Percentiles rank a stretch among this genome's conserved stretches.
Evolutionary conservation across 2,797 vertebrate species (phyloP).

Genomic region (Tangara arthus): DNA sequence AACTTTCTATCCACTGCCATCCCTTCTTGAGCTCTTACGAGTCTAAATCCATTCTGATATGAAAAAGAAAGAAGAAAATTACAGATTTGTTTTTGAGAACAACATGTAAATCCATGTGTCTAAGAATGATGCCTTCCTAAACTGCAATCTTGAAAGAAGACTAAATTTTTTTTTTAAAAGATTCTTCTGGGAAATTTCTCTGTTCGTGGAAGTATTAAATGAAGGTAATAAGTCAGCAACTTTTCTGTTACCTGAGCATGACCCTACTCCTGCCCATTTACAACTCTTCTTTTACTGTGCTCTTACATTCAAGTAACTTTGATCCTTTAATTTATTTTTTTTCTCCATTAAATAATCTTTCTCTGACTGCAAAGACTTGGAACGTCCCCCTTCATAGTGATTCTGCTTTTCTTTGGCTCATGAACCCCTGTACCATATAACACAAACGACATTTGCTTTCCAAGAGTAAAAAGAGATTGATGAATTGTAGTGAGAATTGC

Average conservation of each 20-base stretch:
- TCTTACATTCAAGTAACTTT: neutral
- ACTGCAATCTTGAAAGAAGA: neutral
- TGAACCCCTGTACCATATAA: conserved; percentile 10
- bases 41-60: neutral
- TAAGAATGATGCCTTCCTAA: neutral
- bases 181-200: neutral
- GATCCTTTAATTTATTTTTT: neutral
- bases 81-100: neutral
- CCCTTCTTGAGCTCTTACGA: neutral
- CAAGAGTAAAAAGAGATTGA: neutral
- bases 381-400: neutral
- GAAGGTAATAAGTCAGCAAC: neutral
- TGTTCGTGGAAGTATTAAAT: neutral
- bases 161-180: too few relatives aligned
- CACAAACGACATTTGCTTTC: neutral
- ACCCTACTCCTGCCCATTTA: neutral
- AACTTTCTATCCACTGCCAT: neutral
- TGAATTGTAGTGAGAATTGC: neutral
- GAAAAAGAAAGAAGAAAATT: neutral
- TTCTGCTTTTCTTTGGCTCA: neutral
- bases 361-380: neutral
- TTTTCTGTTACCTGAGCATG: neutral
- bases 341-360: neutral
- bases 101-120: too few relatives aligned
- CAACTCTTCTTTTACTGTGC: neutral